Conservation (phyloP, 2,797 vertebrate genomes). For the Microctenopoma steveboyesi region DNA sequence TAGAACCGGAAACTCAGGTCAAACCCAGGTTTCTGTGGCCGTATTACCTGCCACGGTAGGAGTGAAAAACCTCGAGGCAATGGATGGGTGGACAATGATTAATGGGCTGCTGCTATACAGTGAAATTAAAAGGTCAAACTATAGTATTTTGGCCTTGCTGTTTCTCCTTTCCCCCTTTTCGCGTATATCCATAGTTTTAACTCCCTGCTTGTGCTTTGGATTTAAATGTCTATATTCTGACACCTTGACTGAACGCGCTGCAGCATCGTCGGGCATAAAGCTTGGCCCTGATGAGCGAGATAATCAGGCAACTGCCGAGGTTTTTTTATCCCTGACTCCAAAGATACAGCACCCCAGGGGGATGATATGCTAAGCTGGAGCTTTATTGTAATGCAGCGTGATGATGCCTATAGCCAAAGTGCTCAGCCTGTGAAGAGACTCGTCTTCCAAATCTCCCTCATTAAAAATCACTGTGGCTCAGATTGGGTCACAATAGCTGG, state of each 20-base stretch:
- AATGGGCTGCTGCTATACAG: neutral
- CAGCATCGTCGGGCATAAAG: slow-evolving; percentile 57
- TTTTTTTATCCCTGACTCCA: slow-evolving; percentile 60
- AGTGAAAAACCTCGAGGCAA: no score
- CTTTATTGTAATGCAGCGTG: slow-evolving; percentile 69
- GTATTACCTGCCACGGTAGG: no score
- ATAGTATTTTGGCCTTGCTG: neutral
- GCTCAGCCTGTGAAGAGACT: slow-evolving; percentile 46
- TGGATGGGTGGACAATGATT: neutral
- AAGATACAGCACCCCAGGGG: slow-evolving; percentile 48
- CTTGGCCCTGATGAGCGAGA: slow-evolving; percentile 59
- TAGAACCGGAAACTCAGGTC: no score
- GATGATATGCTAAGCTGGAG: slow-evolving; percentile 59
- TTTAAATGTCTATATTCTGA: slow-evolving; percentile 38
- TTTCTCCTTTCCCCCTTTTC: slow-evolving; percentile 4
- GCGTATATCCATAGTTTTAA: slow-evolving; percentile 16
- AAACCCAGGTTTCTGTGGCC: no score
- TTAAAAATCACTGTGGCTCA: slow-evolving; percentile 49
- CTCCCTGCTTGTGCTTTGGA: slow-evolving; percentile 33
- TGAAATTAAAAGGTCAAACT: neutral
- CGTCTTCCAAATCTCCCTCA: slow-evolving; percentile 42
- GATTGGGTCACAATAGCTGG: slow-evolving; percentile 27
- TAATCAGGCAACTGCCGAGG: slow-evolving; percentile 56
- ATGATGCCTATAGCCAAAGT: slow-evolving; percentile 53
- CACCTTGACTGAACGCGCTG: slow-evolving; percentile 51